Base-by-base conservation (phyloP, 2,797 vertebrate genomes). In the Rachycentron canadum region DNA sequence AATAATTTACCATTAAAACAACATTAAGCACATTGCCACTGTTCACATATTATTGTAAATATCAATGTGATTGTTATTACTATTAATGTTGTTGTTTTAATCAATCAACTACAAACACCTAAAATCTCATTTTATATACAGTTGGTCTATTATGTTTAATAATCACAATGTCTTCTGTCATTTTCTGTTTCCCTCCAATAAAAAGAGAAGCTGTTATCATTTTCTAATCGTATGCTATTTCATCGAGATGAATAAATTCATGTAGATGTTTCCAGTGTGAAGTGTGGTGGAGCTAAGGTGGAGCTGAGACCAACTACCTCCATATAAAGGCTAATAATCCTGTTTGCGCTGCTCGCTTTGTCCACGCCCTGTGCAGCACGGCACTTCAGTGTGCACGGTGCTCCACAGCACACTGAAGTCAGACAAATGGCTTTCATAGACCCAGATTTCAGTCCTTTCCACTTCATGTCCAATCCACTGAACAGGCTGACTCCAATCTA, bases 231-330 rank as follows among this genome's bases (percentile, higher is more conserved):
- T 43, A n/a, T 49, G 19, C 19, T 43, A 43, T n/a, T 8, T 36
- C 19, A 34, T 41, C 11, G n/a, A n/a, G n/a, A n/a, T n/a, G n/a
- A n/a, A n/a, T 47, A 26, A 4, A 40, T 23, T 50, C 17, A n/a
- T 26, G 28, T n/a, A 45, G 61, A 43, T 61, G 30, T 21, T 41
- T 58, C 34, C 21, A 49, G 17, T 43, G 60, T 45, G 14, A 34
- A 52, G 53, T 45, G 53, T 14, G 30, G 4, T 7, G 30, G 1
- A 13, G 45, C 45, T 43, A 17, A 58, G 11, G 13, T 43, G 47
- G 49, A 52, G 47, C 6, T 32, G 34, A 58, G 26, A 78, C 40
- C 25, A 67, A 23, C 47, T 32, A 72, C 38, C 40, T 19, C 28
- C 6, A 17, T 58, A 58, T 25, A 56, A 30, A 55, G 7, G 19